Conservation (phyloP, 1,140 invertebrate species). For the Drosophila nasuta region DNA sequence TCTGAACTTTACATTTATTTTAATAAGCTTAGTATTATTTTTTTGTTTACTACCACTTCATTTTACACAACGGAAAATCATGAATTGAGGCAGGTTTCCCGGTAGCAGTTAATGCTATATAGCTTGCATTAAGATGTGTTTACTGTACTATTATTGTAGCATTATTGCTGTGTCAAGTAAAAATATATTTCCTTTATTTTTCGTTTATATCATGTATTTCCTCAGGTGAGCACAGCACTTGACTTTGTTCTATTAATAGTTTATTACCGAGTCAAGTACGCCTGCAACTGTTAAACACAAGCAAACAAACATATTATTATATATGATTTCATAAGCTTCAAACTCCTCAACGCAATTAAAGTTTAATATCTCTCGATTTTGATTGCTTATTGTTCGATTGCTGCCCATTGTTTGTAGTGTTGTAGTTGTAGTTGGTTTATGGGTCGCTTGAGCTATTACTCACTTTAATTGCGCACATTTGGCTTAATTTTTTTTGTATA, state of each 20-base stretch:
- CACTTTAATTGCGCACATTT: constrained; percentile 80
- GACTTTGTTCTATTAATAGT: constrained; percentile 25
- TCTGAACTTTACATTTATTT: too few relatives aligned
- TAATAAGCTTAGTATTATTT: too few relatives aligned
- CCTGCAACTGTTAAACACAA: constrained; percentile 28
- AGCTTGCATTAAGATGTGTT: neutral
- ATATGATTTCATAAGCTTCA: constrained; percentile 47
- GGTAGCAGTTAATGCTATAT: too few relatives aligned
- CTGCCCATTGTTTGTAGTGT: constrained; percentile 58
- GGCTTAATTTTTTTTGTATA: constrained; percentile 72
- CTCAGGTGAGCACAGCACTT: constrained; percentile 27
- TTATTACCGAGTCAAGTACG: constrained; percentile 32
- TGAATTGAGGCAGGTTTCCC: too few relatives aligned
- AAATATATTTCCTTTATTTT: constrained; percentile 29
- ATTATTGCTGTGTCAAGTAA: constrained; percentile 20
- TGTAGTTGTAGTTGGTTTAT: constrained; percentile 49
- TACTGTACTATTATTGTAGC: constrained; percentile 22
- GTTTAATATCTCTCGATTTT: constrained; percentile 69
- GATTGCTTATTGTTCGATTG: constrained; percentile 65
- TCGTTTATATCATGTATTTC: constrained; percentile 27
- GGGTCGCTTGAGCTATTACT: constrained; percentile 63
- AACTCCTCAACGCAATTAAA: constrained; percentile 63
- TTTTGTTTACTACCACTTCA: too few relatives aligned
- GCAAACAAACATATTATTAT: constrained; percentile 8
- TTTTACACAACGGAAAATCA: too few relatives aligned